These are phyloP conservation scores for Calliopsis andreniformis DNA, from an alignment of 1,140 invertebrate genomes.

Conservation along the genomic window DNA sequence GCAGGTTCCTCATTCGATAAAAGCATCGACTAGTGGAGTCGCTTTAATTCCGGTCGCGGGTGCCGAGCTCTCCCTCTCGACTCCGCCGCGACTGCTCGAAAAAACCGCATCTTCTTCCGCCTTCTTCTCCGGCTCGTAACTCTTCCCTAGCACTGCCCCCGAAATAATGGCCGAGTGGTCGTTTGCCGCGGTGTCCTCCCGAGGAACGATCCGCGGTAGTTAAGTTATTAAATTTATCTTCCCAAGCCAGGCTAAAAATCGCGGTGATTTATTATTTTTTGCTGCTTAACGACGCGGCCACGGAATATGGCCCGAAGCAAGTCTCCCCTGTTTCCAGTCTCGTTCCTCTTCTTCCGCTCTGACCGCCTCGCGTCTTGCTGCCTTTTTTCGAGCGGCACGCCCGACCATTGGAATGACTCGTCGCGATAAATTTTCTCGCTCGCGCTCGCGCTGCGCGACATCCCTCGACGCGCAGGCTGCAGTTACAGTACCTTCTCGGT, in stretches of 20 bases:
- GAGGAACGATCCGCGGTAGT: slow-evolving; percentile 68
- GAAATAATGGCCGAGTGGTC: slow-evolving; percentile 24
- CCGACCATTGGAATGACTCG: slow-evolving; percentile 38
- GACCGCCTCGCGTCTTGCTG: slow-evolving; percentile 8
- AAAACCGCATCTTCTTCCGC: not conserved
- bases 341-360: slow-evolving; percentile 11
- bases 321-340: slow-evolving; percentile 20
- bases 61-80: not conserved
- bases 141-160: slow-evolving; percentile 6
- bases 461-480: slow-evolving; percentile 19
- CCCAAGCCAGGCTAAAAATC: slow-evolving; percentile 69
- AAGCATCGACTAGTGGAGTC: not conserved
- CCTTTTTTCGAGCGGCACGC: slow-evolving; percentile 45
- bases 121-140: not conserved
- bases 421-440: slow-evolving; percentile 57
- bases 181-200: slow-evolving; percentile 16
- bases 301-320: slow-evolving; percentile 70
- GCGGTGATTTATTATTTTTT: slow-evolving; percentile 79
- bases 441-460: not conserved
- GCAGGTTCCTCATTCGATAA: not conserved
- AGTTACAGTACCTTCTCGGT: no score
- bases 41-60: not conserved
- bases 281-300: slow-evolving; percentile 78
- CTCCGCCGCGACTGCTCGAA: not conserved
- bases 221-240: slow-evolving; percentile 80